Evolutionary conservation across 2,797 vertebrate genomes (phyloP), one percentile per base, ranked within the genome.

Genomic region (Lateolabrax maculatus): DNA sequence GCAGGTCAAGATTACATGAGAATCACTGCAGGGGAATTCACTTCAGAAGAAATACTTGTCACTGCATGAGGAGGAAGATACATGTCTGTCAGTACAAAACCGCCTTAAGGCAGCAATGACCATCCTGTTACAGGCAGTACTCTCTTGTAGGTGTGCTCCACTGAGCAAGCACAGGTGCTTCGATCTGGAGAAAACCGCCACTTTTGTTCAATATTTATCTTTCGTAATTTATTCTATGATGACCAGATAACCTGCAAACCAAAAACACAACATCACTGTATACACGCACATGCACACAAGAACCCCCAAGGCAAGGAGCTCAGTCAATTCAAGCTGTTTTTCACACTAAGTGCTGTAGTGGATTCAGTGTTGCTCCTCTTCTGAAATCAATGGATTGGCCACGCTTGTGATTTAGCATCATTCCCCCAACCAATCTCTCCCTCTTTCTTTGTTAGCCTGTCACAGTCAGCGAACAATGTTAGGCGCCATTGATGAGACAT

Each of bases 291-390:
- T 16, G 27, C 46, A 63, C 23, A 44, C 46, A 61, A 21, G 39
- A 52, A 15, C 69, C 53, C 44, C 69, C 19, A 65, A 71, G 72
- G 77, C 84, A 70, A 83, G 75, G 43, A 77, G 71, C 70, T 85
- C 72, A 76, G 84, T 90, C 89, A 87, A 75, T 86, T 82, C 61
- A 56, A 74, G 75, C 86, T 89, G 76, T 83, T 84, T 85, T 78
- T 80, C 65, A 77, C 80, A 81, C 65, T 86, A 91, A 90, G 70
- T 84, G 82, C 75, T 81, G 43, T 36, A 31, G 58, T 58, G 68
- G 81, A 78, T 71, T 79, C 57, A 79, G 4, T 29, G 67, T 21
- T 52, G 57, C 69, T 81, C 61, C 66, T 29, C 61, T 46, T 52
- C 71, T 81, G 19, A 74, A 83, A 83, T 84, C 79, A 90, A 80